Base-by-base conservation (phyloP, 2,888 invertebrate species). In the Caenorhabditis wallacei region DNA sequence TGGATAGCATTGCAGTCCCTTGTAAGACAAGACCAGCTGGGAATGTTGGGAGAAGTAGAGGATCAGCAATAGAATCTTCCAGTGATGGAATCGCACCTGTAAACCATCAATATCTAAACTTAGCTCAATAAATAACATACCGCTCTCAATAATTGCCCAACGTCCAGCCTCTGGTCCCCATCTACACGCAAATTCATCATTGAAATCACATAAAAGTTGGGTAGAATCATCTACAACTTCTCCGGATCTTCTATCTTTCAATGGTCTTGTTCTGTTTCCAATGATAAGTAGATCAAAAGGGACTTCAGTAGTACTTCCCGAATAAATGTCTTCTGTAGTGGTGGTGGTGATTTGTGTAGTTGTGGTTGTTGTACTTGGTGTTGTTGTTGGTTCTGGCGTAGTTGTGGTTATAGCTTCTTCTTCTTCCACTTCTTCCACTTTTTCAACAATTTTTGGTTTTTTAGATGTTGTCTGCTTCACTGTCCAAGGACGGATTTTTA, bases 81-180 rank as follows among this genome's bases (percentile, higher is more conserved):
- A 91, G 56, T 1, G 89, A 86, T 18, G 91, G 91, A 56, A 91
- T 91, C 0, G 91, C 91, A 10, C 90, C 90, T 89, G 43, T 48
- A 86, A 43, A 11, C 51, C 16, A 26, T n/a, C 18, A 30, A 26
- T 26, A 56, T 24, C 16, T n/a, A 16, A 59, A 3, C 35, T 68
- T 30, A n/a, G 37, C 10, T 18, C 22, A 66, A 48, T 63, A 7
- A 48, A 5, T 13, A 20, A 54, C 61, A 3, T 3, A 89, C 89
- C 90, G 78, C 87, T 84, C 24, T 89, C 86, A 18, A 91, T 85
- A 51, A 91, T 80, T 1, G 91, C 91, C 91, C 91, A 91, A 81
- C 85, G 66, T 8, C 91, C 91, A 3, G 89, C 89, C 80, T 90
- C 90, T 0, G 89, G 87, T 13, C 91, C 91, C 91, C 91, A 91